Evolutionary conservation across 2,797 vertebrate species (phyloP).

Genomic region (Toxotes lorentzi): DNA sequence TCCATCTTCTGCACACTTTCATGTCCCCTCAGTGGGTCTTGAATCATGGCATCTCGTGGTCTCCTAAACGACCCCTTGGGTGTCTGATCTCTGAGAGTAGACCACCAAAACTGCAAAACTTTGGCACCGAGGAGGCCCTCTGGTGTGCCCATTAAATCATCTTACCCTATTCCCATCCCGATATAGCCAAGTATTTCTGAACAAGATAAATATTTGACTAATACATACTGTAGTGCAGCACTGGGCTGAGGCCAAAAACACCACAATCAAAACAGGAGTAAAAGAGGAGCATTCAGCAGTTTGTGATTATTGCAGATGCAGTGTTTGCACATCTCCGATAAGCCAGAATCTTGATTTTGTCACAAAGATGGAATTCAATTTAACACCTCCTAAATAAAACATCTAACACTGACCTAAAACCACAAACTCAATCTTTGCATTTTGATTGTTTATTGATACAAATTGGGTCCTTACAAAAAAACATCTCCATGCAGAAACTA

Average conservation of each 20-base stretch:
- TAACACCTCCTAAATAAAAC: constrained; percentile 53
- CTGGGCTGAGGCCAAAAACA: constrained; percentile 82
- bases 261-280: constrained; percentile 75
- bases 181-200: constrained; percentile 84
- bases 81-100: constrained; percentile 78
- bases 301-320: constrained; percentile 76
- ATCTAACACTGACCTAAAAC: constrained; percentile 25
- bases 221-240: constrained; percentile 83
- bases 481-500: constrained; percentile 14
- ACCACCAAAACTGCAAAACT: constrained; percentile 85
- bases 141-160: constrained; percentile 87
- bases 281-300: constrained; percentile 84
- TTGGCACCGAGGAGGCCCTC: constrained; percentile 77
- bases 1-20: constrained; percentile 79
- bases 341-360: constrained; percentile 63
- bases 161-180: constrained; percentile 82
- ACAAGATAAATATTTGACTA: constrained; percentile 89
- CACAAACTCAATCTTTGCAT: constrained; percentile 37
- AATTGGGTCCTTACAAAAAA: constrained; percentile 39
- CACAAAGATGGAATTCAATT: constrained; percentile 52
- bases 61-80: constrained; percentile 76
- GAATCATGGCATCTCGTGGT: constrained; percentile 77
- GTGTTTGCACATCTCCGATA: constrained; percentile 73
- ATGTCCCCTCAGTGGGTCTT: constrained; percentile 79
- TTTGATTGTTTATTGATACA: constrained; percentile 53